Evolutionary conservation across 2,888 invertebrate genomes (phyloP), one percentile per base, ranked within the genome.

Genomic region (Trissolcus brochymenae): DNA sequence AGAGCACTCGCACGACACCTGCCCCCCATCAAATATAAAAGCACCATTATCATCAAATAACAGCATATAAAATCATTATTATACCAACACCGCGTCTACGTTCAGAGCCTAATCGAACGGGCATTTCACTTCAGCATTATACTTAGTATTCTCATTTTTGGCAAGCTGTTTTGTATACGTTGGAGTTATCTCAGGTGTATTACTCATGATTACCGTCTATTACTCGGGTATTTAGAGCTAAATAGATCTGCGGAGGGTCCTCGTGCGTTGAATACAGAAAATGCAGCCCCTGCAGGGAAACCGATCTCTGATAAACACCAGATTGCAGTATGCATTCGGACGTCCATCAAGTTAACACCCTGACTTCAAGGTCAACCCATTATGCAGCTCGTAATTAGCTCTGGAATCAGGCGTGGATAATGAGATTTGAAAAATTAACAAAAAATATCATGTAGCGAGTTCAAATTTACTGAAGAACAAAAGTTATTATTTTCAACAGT

Each of bases 151-250:
- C 35, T 67, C 68, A 72, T 79, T 74, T 79, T 75, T 71, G 55
- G 60, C 53, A 77, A 72, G 57, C 56, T 75, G 55, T 61, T 65
- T 51, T 73, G 55, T 60, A 17, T 54, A 17, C 59, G 50, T 41
- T 21, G 21, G 64, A 57, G 41, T 66, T 56, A 49, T 79, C 75
- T 77, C 70, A 72, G 62, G 81, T 83, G 84, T 81, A 85, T 86
- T 84, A 85, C 81, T 81, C 80, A 71, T 83, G 84, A 87, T 87
- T 86, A 87, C 82, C 78, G 79, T 80, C 76, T 82, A 85, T 86
- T 86, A 86, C 81, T 83, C 82, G 80, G 81, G 83, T 86, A 85
- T 86, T 86, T 86, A 84, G 83, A 80, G 82, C 84, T 86, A 86
- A 87, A 85, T 82, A 84, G 70, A 62, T 60, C 73, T 79, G 77